A percentile compares a stretch with the other conserved stretches of the same genome.
phyloP scores from a whole-genome alignment of 2,113 vertebrate genomes.

The Tenrec ecaudatus region DNA sequence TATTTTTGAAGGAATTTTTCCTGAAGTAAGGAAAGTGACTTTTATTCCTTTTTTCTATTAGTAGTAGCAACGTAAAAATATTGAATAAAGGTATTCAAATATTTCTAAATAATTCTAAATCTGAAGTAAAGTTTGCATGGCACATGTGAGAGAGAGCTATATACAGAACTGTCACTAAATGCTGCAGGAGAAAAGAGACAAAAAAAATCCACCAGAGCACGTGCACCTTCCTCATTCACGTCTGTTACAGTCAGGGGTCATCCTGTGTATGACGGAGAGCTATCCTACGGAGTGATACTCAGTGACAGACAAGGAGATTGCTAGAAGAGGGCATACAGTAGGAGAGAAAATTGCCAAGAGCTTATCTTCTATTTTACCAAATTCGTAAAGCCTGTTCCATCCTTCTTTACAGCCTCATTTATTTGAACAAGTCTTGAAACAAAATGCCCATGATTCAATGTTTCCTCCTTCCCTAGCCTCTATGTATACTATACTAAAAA shows the following conservation, averaged over 20 bases:
- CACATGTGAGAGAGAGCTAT: neutral
- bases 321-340: neutral
- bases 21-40: neutral
- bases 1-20: neutral
- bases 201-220: neutral
- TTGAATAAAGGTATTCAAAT: slow-evolving; percentile 16
- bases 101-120: slow-evolving; percentile 19
- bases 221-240: neutral
- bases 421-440: neutral
- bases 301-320: neutral
- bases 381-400: neutral
- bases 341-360: neutral
- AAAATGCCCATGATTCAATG: no score
- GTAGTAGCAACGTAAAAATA: neutral
- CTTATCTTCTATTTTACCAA: neutral
- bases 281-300: neutral
- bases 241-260: neutral
- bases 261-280: neutral
- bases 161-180: neutral
- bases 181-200: neutral
- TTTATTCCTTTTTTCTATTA: neutral
- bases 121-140: neutral
- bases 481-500: no score
- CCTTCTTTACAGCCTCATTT: neutral
- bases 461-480: no score